Base-by-base conservation (phyloP, 2,113 vertebrate species). In the Antigone vipio region DNA sequence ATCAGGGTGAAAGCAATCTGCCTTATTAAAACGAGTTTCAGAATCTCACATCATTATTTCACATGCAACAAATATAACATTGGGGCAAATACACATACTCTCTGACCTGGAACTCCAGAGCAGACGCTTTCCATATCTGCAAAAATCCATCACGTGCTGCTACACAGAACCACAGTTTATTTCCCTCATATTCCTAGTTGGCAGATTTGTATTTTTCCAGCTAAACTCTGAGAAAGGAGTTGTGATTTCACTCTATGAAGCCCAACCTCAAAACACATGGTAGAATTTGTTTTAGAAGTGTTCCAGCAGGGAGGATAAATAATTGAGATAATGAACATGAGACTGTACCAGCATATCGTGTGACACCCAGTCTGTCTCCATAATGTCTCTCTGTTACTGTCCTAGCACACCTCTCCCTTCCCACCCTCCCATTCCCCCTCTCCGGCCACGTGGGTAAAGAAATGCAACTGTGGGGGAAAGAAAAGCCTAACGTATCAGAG, bases 181-280 rank as follows among this genome's bases (percentile, higher is more conserved):
- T 96, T 92, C 89, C 81, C 76, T 78, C 73, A 11, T 89, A 87
- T 87, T 96, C 91, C 73, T 95, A 60, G 30, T 85, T 95, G 96
- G 86, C 91, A 93, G 92, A 91, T 95, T 72, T 86, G 92, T 95
- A 93, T 85, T 96, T 91, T 93, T 90, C 82, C 73, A 97, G 45
- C 95, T 91, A 91, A 91, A 89, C 62, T 75, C 86, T 1, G 3
- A 91, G 83, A 74, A 89, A 93, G 45, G 64, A 93, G 73, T 68
- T 96, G 96, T 72, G 88, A 97, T 91, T 97, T 87, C 84, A 85
- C 42, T 76, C 79, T 26, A 0, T 22, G 73, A 96, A 96, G 94
- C 66, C 86, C 91, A 96, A 79, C 92, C 94, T 96, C 95, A 92
- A 95, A 97, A 97, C 95, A 97, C 96, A 95, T 97, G 97, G 94